Conservation (phyloP, 2,113 vertebrate genomes). For the Cavia aperea region DNA sequence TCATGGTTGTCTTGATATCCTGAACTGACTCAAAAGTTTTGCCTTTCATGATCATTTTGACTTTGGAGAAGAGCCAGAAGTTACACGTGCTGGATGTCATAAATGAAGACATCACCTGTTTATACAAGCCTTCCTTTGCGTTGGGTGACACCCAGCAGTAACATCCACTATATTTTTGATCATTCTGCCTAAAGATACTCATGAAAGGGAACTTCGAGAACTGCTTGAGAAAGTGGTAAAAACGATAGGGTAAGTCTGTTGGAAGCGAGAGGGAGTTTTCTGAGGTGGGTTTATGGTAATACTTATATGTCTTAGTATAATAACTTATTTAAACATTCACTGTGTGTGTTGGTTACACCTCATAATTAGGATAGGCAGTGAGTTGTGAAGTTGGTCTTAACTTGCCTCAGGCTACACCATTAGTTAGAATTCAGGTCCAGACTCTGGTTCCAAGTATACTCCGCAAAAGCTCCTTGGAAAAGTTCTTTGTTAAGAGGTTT, state of each 20-base stretch:
- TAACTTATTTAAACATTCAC: neutral
- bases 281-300: neutral
- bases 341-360: neutral
- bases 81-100: neutral
- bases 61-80: neutral
- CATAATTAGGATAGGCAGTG: neutral
- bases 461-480: constrained; percentile 31
- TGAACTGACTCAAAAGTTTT: neutral
- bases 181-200: neutral
- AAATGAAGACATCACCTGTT: neutral
- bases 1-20: neutral
- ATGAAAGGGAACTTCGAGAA: neutral
- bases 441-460: neutral
- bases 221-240: neutral
- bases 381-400: neutral
- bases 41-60: neutral
- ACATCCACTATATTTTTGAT: neutral
- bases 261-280: neutral
- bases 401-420: neutral
- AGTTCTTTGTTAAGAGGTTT: neutral
- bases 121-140: neutral
- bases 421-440: constrained; percentile 7
- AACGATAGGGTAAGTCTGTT: neutral
- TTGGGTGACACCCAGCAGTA: neutral
- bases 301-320: neutral